Base-by-base conservation (phyloP, 53 echinoderm and acorn worm species). In the Temnopleurus reevesii region DNA sequence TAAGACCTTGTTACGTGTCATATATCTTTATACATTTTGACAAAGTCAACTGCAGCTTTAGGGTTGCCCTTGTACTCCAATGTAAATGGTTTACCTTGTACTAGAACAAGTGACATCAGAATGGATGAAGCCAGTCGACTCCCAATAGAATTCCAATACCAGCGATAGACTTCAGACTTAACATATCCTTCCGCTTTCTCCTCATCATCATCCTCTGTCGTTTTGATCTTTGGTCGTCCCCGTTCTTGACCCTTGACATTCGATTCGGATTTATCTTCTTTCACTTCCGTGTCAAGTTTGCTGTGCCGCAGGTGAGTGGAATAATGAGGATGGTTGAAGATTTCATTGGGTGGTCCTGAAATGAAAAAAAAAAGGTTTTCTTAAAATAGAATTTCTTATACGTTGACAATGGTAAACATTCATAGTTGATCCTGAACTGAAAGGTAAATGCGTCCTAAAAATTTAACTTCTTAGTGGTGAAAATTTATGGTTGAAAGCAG, bases 101-200 rank as follows among this genome's bases (percentile, higher is more conserved):
- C 93, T 5, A 95, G 81, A 36, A 93, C 81, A 66, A 93, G 64
- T 0, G 95, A 56, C 19, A 92, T 12, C 24, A 95, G 85, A 6
- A 92, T 90, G 57, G 79, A 34, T 51, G 86, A 41, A 12, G 93
- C 95, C 46, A 95, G 71, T 18, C 17, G 8, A 61, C 45, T 83
- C 13, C 95, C 95, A 17, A 95, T 57, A 45, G 93, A 93, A 23
- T 90, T 93, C 95, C 92, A 93, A 55, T 95, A 95, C 30, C 92
- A 82, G 49, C 89, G 82, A 53, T 95, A 95, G 2, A 95, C 93
- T 79, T 93, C 76, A 30, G 84, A 55, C 58, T 93, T 93, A 45
- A 95, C 95, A 57, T 90, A 92, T 29, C 95, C 95, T 13, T 89
- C 86, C 45, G 92, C 95, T 25, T 93, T 90, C 89, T 89, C 93